Evolutionary conservation across 92 coral and sea anemone genomes (phyloP).

Genomic region (Epizoanthus illoricatus): DNA sequence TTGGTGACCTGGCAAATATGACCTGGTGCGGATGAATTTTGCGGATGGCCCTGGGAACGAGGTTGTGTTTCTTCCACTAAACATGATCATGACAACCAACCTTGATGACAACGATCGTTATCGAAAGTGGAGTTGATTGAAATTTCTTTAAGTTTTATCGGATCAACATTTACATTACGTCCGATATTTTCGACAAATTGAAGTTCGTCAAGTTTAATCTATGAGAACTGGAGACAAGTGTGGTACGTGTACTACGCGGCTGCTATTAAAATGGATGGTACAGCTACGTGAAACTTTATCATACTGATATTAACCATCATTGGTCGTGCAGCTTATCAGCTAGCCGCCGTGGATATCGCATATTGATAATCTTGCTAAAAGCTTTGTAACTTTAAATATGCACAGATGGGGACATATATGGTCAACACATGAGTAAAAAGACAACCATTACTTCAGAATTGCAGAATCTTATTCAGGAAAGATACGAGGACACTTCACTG

Average conservation of each 20-base stretch:
- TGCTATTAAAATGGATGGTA: background rate
- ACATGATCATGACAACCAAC: no score
- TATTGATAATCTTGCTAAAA: background rate
- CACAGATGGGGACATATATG: background rate
- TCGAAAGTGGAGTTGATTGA: background rate
- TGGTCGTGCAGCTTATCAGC: background rate
- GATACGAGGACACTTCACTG: conserved; percentile 74
- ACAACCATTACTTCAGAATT: conserved; percentile 42
- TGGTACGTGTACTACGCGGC: background rate
- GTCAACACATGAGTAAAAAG: conserved; percentile 43
- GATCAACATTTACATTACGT: background rate
- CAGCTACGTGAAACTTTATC: background rate
- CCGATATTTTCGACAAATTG: background rate
- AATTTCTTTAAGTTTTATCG: background rate
- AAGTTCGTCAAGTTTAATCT: background rate
- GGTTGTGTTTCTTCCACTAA: no score
- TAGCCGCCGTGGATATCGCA: no score
- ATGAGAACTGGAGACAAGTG: background rate
- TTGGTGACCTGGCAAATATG: no score
- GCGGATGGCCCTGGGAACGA: no score
- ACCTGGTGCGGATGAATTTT: no score
- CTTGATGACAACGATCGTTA: background rate
- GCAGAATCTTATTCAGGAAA: conserved; percentile 62
- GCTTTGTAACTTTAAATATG: background rate
- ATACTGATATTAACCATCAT: background rate